Conservation (phyloP, 2,797 vertebrate genomes). For the Pachyuromys duprasi region DNA sequence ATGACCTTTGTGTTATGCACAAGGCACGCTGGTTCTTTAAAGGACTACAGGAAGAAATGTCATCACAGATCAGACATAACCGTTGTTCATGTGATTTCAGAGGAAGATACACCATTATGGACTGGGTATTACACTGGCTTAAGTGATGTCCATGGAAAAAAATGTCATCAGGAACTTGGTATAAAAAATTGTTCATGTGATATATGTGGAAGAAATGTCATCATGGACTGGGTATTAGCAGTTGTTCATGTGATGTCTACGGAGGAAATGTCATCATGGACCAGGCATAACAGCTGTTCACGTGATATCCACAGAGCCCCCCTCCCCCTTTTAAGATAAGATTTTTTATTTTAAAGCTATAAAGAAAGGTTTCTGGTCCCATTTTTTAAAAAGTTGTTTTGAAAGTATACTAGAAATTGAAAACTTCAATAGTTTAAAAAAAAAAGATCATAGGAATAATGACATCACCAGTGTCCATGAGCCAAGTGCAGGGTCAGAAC, state of each 20-base stretch:
- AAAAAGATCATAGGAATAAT: neutral
- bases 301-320: neutral
- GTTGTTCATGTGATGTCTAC: neutral
- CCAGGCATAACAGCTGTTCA: neutral
- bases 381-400: neutral
- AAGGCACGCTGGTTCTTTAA: neutral
- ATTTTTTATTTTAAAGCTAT: conserved; percentile 17
- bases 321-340: neutral
- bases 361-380: neutral
- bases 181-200: neutral
- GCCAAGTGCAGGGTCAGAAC: neutral
- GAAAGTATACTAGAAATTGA: conserved; percentile 31
- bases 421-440: neutral
- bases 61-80: neutral
- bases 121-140: neutral
- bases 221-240: neutral
- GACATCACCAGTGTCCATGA: neutral
- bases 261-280: neutral
- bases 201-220: neutral
- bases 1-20: neutral
- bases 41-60: neutral
- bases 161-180: neutral
- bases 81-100: neutral
- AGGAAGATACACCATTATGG: neutral
- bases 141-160: neutral